A percentile compares a stretch with the other conserved stretches of the same genome.
Conservation (phyloP, 2,888 invertebrate genomes). For the Digitonthophagus gazella region DNA sequence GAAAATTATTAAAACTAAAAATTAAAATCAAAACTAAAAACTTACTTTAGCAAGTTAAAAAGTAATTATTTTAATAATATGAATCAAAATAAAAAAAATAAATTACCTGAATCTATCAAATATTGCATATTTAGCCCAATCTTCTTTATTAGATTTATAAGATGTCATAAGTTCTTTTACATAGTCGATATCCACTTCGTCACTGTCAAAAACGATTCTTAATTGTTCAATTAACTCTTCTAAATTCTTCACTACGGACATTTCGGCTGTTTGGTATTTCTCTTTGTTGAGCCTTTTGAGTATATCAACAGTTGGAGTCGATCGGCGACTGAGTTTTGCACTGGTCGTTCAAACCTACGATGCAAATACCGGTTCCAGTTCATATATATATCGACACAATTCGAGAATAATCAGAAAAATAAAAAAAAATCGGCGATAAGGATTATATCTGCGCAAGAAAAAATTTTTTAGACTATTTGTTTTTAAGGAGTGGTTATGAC, state of each 20-base stretch:
- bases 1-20: too few species aligned
- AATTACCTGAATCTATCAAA: constrained; percentile 85
- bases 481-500: too few species aligned
- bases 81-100: background rate
- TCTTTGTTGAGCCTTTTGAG: too few species aligned
- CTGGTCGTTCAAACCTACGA: constrained; percentile 9
- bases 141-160: constrained; percentile 84
- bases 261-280: too few species aligned
- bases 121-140: constrained; percentile 94
- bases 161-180: constrained; percentile 75
- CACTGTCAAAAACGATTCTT: constrained; percentile 72
- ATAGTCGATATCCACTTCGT: constrained; percentile 86
- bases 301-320: too few species aligned
- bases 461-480: background rate
- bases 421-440: background rate
- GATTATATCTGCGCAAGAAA: background rate
- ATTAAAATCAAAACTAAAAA: too few species aligned
- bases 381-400: background rate
- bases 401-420: background rate
- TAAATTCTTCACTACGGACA: constrained; percentile 52
- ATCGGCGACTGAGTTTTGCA: background rate
- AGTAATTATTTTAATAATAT: background rate
- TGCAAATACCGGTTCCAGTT: constrained; percentile 4
- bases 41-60: background rate
- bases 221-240: constrained; percentile 67